A percentile compares a stretch with the other conserved stretches of the same genome.
These are phyloP conservation scores for Pelusios castaneus DNA, from an alignment of 2,113 vertebrate species.

Conservation along the genomic window DNA sequence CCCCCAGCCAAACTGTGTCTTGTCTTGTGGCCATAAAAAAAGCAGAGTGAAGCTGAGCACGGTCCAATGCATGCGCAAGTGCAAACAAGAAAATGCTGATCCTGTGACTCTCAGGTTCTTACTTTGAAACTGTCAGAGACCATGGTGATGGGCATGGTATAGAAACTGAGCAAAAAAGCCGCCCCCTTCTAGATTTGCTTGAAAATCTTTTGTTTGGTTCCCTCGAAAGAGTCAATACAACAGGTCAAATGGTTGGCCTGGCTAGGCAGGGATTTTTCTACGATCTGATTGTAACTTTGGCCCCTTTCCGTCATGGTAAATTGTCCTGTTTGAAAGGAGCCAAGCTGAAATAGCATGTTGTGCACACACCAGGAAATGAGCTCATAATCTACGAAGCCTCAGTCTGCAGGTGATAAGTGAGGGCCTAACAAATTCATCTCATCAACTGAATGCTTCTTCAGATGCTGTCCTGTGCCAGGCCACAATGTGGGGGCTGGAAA, in stretches of 20 bases:
- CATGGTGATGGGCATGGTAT: rapidly evolving
- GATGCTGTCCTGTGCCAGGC: slow-evolving; percentile 62
- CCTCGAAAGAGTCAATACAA: not conserved
- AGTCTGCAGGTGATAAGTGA: slow-evolving; percentile 65
- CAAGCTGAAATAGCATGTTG: slow-evolving; percentile 79
- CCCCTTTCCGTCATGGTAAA: slow-evolving; percentile 79
- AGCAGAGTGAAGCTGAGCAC: not conserved
- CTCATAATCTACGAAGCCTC: slow-evolving; percentile 68
- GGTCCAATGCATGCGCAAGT: rapidly evolving
- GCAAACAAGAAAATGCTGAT: not conserved
- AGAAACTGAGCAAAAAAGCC: not conserved
- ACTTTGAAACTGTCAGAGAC: too few species aligned
- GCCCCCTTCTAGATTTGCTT: not conserved
- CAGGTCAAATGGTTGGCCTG: not conserved
- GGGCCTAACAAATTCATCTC: slow-evolving; percentile 68
- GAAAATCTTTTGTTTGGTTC: not conserved
- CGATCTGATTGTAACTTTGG: slow-evolving; percentile 73
- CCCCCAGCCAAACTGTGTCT: rapidly evolving
- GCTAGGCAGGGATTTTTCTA: slow-evolving; percentile 45
- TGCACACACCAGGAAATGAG: slow-evolving; percentile 84
- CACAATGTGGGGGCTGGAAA: slow-evolving; percentile 72
- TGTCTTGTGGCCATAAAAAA: too few species aligned
- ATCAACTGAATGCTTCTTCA: slow-evolving; percentile 56
- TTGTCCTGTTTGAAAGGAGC: slow-evolving; percentile 79
- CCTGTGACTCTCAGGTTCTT: not conserved